Base-by-base conservation (phyloP, 1,140 invertebrate genomes). In the Heliconius himera region DNA sequence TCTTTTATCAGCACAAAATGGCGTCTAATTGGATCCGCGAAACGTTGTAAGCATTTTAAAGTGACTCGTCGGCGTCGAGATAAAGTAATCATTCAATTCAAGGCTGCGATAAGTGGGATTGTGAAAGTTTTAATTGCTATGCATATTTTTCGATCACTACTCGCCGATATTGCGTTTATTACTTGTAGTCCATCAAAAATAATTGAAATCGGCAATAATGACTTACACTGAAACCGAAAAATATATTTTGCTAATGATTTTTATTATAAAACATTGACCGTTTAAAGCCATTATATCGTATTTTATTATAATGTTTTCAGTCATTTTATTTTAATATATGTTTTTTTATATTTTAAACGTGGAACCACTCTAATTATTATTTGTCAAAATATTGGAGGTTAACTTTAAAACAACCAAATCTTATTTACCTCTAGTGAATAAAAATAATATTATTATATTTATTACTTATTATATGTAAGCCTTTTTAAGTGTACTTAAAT, bases 1-100 rank as follows among this genome's bases (percentile, higher is more conserved):
- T 94, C 93, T 94, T 88, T 85, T 89, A 94, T 93, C 91, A 82
- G 82, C 85, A 91, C 89, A 89, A 93, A 91, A 93, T 90, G 81
- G 86, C 85, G 86, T 92, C 89, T 94, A 94, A 94, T 94, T 94
- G 91, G 93, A 90, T 86, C 87, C 85, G 90, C 90, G 82, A 92
- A 90, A 86, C 84, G 85, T 88, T 83, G 84, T 83, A 72, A 81
- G 74, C 77, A 83, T 82, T 88, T 88, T 88, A 83, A 84, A 82
- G 78, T 79, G 73, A 77, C 71, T 82, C 76, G 73, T 78, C 78
- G 70, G 56, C 74, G 74, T 22, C 70, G 70, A 81, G 81, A 86
- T 86, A 81, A 79, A 82, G 80, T 79, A 83, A 86, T 83, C 85
- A 83, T 82, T 86, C 81, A 84, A 81, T 75, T 49, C 82, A 82